Evolutionary conservation across 2,113 vertebrate species (phyloP), one percentile per base, ranked within the genome.

Genomic region (Dicentrarchus labrax): DNA sequence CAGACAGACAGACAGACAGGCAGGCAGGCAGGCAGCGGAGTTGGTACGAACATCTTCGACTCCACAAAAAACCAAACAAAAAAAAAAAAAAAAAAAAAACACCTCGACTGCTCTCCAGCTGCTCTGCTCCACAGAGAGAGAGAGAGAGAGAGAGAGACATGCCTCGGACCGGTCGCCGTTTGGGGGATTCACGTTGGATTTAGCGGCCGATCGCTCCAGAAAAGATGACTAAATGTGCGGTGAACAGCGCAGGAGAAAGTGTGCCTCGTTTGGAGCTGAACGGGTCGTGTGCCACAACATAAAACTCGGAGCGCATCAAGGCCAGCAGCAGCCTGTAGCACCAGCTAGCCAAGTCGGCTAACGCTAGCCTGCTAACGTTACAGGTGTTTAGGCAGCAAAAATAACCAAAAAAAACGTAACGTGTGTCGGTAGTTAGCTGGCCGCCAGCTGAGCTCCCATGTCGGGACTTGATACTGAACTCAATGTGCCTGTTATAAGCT

Each of bases 251-350:
- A 51, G 92, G 86, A 93, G 93, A 93, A 92, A 90, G 93, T 91
- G 91, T 93, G 85, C 91, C 91, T 92, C 90, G 84, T 91, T 90
- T 51, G 90, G 93, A 89, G 83, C 88, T 66, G 87, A 93, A 90
- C 91, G 92, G 93, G 53, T 92, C 90, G 91, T 91, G 90, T 87
- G 92, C 91, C 93, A 84, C 91, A 80, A 86, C 92, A 85, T 84
- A 82, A 86, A 86, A 90, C 68, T 90, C 87, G 78, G 84, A 89
- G 87, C 82, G 88, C 86, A 85, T 68, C 89, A 78, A 95, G 95
- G 95, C 95, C 94, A 89, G 86, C 88, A 45, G 90, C 91, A 92
- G 93, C 92, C 87, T 86, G 92, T 88, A 92, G 93, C 91, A 80
- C 22, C n/a, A 56, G 85, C 64, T 89, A 91, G 87, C 90, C 77